Evolutionary conservation across 2,888 invertebrate genomes (phyloP).

Genomic region (Drosophila parthenogenetica): DNA sequence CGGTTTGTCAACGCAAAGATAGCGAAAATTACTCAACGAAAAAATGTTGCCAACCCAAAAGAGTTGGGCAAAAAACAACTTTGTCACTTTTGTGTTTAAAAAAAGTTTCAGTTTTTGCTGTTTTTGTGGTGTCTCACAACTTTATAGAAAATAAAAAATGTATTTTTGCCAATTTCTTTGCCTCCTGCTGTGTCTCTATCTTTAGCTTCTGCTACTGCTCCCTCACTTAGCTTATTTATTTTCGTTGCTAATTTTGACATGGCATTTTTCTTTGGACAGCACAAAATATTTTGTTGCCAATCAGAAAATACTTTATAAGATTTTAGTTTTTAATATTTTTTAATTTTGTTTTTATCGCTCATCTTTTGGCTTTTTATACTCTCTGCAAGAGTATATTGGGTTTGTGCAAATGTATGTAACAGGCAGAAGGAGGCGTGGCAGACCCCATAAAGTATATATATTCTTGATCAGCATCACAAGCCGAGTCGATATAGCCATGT

Average conservation of each 20-base stretch:
- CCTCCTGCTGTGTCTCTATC: background rate
- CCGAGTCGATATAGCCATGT: too few species aligned
- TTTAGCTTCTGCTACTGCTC: background rate
- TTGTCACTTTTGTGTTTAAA: conserved; percentile 47
- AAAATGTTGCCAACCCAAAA: conserved; percentile 33
- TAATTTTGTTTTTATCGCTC: background rate
- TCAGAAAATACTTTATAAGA: conserved; percentile 42
- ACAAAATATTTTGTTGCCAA: conserved; percentile 16
- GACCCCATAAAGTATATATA: too few species aligned
- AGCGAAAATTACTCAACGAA: conserved; percentile 57
- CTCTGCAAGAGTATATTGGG: too few species aligned
- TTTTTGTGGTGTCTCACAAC: conserved; percentile 17
- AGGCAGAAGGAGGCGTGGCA: too few species aligned
- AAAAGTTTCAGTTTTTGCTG: conserved; percentile 33
- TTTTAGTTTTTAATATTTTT: conserved; percentile 5
- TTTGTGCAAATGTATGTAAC: too few species aligned
- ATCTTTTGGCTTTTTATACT: conserved; percentile 48
- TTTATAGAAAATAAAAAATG: conserved; percentile 43
- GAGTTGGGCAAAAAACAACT: conserved; percentile 55
- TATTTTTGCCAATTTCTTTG: conserved; percentile 17
- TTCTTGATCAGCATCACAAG: too few species aligned
- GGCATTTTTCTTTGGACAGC: conserved; percentile 57
- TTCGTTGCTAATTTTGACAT: conserved; percentile 78
- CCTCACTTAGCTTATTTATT: conserved; percentile 65
- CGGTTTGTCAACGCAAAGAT: conserved; percentile 60